Evolutionary conservation across 2,888 invertebrate genomes (phyloP), one percentile per base, ranked within the genome.

Genomic region (Lycaena phlaeas): DNA sequence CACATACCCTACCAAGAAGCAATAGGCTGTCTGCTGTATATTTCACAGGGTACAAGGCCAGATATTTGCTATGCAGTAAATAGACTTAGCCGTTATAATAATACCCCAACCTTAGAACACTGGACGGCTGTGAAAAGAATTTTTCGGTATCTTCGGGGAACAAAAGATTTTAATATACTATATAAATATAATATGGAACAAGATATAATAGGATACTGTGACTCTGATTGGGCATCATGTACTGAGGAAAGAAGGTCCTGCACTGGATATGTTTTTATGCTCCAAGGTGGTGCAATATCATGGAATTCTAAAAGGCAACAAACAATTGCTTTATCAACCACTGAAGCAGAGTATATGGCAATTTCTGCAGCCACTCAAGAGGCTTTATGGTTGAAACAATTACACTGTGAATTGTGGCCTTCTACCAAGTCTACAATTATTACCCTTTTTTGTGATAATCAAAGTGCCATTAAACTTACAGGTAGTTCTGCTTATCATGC

Each of bases 321-420:
- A 38, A 54, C 54, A 4, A 50, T 57, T 0, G 56, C 56, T 1
- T 43, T 57, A 5, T 56, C 54, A 2, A 55, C 53, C 1, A 48
- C 55, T 2, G 53, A 54, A 22, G 52, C 55, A 0, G 52, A 55
- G 36, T 54, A 55, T 41, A 53, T 57, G 52, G 12, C 53, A 3
- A 50, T 55, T 49, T 41, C 50, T 0, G 38, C 49, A 0, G 50
- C 52, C 4, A 38, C 45, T 10, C 55, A 57, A 39, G 52, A 53
- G 34, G 51, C 51, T 7, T 41, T 55, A 12, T 53, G 51, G 50
- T 45, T 53, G 10, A 44, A 36, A 18, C 52, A 53, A 14, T 46
- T 56, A 14, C 46, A 50, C 2, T 38, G 4, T 1, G 53, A 50
- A 28, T 44, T 53, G 4, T 34, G 46, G 0, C 41, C 40, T 4